Evolutionary conservation across 2,113 vertebrate genomes (phyloP), one percentile per base, ranked within the genome.

Genomic region (Potamarius usumacintae): DNA sequence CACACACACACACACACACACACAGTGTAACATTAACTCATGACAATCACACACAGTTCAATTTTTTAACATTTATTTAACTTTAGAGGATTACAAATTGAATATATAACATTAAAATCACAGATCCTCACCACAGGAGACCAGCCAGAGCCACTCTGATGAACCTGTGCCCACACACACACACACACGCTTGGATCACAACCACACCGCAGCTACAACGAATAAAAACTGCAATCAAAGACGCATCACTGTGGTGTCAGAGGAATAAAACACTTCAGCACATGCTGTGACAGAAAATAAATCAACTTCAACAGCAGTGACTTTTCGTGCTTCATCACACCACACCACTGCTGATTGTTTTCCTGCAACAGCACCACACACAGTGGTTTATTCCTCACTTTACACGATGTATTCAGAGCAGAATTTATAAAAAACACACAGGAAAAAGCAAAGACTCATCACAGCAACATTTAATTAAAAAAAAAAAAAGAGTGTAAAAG

Each of bases 71-170:
- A 76, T 76, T 76, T 50, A 65, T 65, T 65, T 0, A 69, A 27
- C 67, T 34, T 27, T 69, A 34, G 1, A 69, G 11, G 11, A 53
- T 22, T 77, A 53, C 53, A 77, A n/a, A 53, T n/a, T 12, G n/a
- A 25, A 53, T 52, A 25, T 48, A n/a, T 11, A 5, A 34, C 50
- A 93, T 14, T 25, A 15, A 53, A 65, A 83, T 50, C 14, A 27
- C 25, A n/a, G 34, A 62, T 65, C 53, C 97, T 97, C 91, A 99
- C 98, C 96, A 99, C 98, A n/a, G 97, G 98, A 88, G 98, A 99
- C 98, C 98, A 99, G 57, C 98, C 98, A 0, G 97, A 99, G 1
- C 97, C 98, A 55, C 98, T 99, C 93, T 99, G 98, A 90, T 99
- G 98, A 91, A 99, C 98, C 98, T 99, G 92, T 0, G 71, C 15